Percentiles rank a stretch among this genome's conserved stretches.
phyloP scores from a whole-genome alignment of 2,797 vertebrate genomes.

The Ptychadena robeensis region DNA sequence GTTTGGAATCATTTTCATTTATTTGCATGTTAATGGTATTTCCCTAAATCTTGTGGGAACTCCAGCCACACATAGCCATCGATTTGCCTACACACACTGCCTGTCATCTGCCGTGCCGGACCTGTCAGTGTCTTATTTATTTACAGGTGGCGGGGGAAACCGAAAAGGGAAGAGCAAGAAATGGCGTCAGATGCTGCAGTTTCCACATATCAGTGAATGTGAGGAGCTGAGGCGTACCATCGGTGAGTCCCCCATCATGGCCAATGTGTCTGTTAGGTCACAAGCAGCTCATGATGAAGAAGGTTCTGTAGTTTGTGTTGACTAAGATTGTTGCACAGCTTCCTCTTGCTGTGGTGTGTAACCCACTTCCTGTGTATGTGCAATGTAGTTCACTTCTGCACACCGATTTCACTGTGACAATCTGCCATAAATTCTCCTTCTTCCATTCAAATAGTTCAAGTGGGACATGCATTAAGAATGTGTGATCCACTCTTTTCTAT shows the following conservation, averaged over 20 bases:
- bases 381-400: not conserved
- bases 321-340: constrained; percentile 50
- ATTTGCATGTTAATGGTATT: constrained; percentile 43
- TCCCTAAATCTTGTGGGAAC: constrained; percentile 4
- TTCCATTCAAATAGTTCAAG: not conserved
- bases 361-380: constrained; percentile 50
- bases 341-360: constrained; percentile 49
- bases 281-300: not conserved
- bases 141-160: constrained; percentile 91
- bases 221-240: constrained; percentile 89
- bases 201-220: constrained; percentile 93
- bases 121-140: constrained; percentile 42
- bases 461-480: too few species aligned
- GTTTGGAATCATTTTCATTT: constrained; percentile 14
- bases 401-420: not conserved
- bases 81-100: constrained; percentile 35
- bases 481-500: too few species aligned
- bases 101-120: not conserved
- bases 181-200: constrained; percentile 98
- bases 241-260: constrained; percentile 75
- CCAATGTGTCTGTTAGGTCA: not conserved
- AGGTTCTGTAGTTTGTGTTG: constrained; percentile 13
- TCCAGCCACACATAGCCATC: not conserved
- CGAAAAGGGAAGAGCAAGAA: constrained; percentile 99
- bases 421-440: not conserved